A percentile compares a stretch with the other conserved stretches of the same genome.
phyloP scores from a whole-genome alignment of 2,888 invertebrate genomes.

The Flexamia atlantica region DNA sequence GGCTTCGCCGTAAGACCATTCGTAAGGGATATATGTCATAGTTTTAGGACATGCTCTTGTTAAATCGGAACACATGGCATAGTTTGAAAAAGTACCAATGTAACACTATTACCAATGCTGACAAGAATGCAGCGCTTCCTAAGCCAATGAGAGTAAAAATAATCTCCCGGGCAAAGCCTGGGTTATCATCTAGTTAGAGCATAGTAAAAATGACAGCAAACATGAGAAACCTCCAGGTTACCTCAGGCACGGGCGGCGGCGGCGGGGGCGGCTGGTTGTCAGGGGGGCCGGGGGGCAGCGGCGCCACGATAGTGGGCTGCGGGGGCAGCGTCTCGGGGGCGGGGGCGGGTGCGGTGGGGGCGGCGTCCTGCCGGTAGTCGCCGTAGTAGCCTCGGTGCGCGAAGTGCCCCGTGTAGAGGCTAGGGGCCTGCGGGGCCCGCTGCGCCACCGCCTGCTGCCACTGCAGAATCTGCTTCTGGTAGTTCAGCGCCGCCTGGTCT shows the following conservation, averaged over 20 bases:
- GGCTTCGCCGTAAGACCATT: too few species aligned
- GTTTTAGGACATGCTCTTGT: too few species aligned
- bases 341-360: conserved; percentile 46
- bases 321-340: conserved; percentile 55
- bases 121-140: too few species aligned
- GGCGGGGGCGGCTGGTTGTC: conserved; percentile 4
- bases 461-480: conserved; percentile 68
- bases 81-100: too few species aligned
- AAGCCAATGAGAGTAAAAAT: too few species aligned
- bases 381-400: conserved; percentile 21
- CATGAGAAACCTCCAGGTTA: too few species aligned
- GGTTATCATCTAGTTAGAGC: too few species aligned
- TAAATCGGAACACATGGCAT: too few species aligned
- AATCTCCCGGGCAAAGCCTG: too few species aligned
- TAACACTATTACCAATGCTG: too few species aligned
- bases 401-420: background rate
- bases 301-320: conserved; percentile 24
- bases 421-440: conserved; percentile 26
- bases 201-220: too few species aligned
- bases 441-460: conserved; percentile 68
- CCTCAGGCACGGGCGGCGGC: background rate
- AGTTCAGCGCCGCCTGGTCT: conserved; percentile 55
- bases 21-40: too few species aligned
- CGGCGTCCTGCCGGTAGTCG: conserved; percentile 15
- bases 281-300: background rate